Evolutionary conservation across 2,888 invertebrate species (phyloP).

Genomic region (Argyra leucocephala): DNA sequence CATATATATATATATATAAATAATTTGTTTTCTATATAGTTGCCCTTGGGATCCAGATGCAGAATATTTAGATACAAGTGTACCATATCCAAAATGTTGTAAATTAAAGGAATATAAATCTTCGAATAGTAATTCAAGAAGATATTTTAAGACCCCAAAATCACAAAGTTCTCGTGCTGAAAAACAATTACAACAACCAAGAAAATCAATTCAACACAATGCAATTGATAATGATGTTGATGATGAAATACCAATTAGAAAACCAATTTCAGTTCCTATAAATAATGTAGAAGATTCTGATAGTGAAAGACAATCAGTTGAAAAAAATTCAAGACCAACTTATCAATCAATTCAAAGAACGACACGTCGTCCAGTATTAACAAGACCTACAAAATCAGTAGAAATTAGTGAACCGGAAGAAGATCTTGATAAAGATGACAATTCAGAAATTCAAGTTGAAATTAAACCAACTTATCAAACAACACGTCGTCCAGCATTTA

Average conservation of each 20-base stretch:
- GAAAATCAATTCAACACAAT: neutral
- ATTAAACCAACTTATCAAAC: no score
- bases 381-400: neutral
- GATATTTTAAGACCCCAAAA: neutral
- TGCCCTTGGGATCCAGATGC: neutral
- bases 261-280: neutral
- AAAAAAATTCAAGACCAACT: neutral
- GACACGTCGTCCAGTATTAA: neutral
- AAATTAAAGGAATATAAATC: neutral
- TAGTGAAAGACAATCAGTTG: neutral
- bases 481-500: neutral
- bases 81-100: slow-evolving; percentile 1
- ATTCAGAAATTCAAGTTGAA: no score
- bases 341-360: neutral
- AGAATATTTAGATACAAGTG: neutral
- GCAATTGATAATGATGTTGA: neutral
- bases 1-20: no score
- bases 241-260: neutral
- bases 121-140: no score
- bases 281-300: neutral
- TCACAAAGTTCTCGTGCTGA: neutral
- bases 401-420: no score
- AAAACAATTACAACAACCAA: neutral
- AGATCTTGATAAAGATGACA: no score
- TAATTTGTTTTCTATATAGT: neutral